Base-by-base conservation (phyloP, 1,140 invertebrate species). In the Drosophila mauritiana region DNA sequence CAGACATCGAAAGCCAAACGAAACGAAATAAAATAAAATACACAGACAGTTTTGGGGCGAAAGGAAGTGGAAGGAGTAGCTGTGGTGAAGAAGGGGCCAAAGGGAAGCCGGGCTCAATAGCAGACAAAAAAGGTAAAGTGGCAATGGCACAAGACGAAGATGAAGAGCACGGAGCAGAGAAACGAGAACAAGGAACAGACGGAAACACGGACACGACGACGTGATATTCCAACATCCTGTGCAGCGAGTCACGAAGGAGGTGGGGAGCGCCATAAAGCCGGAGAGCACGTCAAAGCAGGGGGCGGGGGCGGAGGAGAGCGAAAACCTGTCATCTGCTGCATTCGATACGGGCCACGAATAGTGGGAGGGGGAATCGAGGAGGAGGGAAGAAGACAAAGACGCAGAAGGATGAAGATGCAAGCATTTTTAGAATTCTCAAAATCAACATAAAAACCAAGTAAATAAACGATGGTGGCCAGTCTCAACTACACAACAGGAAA, bases 341-440 rank as follows among this genome's bases (percentile, higher is more conserved):
- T 77, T 61, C 62, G 65, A 67, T 79, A 56, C 48, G 63, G 58
- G 48, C 54, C 11, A 42, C 15, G 45, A 42, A 43, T 59, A 36
- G 40, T 49, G 52, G 46, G 27, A 51, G 57, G 15, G 62, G 54
- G 10, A 48, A 59, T 17, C 36, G 40, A 57, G 52, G 20, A 55
- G 62, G 15, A 49, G 69, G 62, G 46, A 51, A 75, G 69, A 48
- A 61, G 70, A 63, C 46, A 31, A 31, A 49, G 58, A 48, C 55
- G 63, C 45, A 65, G 45, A 49, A 69, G 70, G 81, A 62, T 59
- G 64, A 52, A 42, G 53, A 43, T 65, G 73, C 73, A 61, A 59
- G 81, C 77, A 85, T 85, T 85, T 85, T 85, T 80, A 85, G 78
- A 85, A 85, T 85, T 85, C 81, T 77, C 73, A 74, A 85, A 85